phyloP scores from a whole-genome alignment of 1,140 invertebrate species.

The Vanessa atalanta region DNA sequence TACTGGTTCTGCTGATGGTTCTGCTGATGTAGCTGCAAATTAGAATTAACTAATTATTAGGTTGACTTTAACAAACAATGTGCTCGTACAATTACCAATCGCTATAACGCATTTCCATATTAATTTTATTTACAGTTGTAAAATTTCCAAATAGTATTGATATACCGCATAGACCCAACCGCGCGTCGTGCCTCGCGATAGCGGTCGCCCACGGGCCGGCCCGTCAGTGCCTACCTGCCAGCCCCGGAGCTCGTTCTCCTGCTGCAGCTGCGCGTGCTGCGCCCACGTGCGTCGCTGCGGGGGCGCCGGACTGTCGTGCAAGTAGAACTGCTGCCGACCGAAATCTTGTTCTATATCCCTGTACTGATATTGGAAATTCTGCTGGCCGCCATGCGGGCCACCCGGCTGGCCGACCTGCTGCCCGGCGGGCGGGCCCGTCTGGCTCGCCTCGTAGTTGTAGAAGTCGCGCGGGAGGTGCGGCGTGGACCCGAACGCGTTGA shows the following conservation, averaged over 20 bases:
- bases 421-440: slow-evolving; percentile 47
- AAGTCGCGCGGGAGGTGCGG: slow-evolving; percentile 80
- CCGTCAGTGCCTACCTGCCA: slow-evolving; percentile 67
- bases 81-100: too few relatives aligned
- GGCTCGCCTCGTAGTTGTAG: slow-evolving; percentile 54
- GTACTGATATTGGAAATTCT: slow-evolving; percentile 59
- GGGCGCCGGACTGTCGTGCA: slow-evolving; percentile 84
- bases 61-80: too few relatives aligned
- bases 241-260: slow-evolving; percentile 74
- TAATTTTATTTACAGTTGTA: neutral
- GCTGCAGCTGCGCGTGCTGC: slow-evolving; percentile 82
- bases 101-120: too few relatives aligned
- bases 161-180: neutral
- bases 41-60: neutral
- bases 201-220: too few relatives aligned
- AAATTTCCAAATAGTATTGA: neutral
- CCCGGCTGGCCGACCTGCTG: slow-evolving; percentile 42
- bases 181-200: too few relatives aligned
- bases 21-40: slow-evolving; percentile 62
- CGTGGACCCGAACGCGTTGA: slow-evolving; percentile 81
- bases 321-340: slow-evolving; percentile 84
- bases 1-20: slow-evolving; percentile 55
- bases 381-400: slow-evolving; percentile 16
- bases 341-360: slow-evolving; percentile 71
- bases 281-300: slow-evolving; percentile 87